Percentiles rank a stretch among this genome's conserved stretches.
Conservation (phyloP, 2,113 vertebrate genomes). For the Malurus alboscapulatus region DNA sequence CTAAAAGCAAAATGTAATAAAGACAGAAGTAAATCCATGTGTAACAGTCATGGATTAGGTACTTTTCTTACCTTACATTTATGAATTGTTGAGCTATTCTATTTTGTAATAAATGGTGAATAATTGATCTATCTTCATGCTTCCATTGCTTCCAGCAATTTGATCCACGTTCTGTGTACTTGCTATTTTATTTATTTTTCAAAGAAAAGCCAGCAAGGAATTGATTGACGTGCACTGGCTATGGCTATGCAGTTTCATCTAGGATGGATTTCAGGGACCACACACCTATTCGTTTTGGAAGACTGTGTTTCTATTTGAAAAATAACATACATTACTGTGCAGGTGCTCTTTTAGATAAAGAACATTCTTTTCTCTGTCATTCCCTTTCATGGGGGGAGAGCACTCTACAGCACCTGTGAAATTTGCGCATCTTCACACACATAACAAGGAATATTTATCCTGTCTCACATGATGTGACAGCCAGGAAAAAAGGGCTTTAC, state of each 20-base stretch:
- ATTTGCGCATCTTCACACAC: neutral
- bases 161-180: neutral
- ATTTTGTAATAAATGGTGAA: slow-evolving; percentile 4
- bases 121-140: neutral
- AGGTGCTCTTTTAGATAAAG: neutral
- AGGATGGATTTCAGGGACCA: neutral
- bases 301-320: neutral
- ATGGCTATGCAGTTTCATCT: neutral
- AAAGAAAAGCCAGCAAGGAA: neutral
- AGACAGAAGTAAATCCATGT: neutral
- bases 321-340: neutral
- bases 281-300: neutral
- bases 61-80: neutral
- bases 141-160: slow-evolving; percentile 14
- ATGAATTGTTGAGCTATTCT: neutral
- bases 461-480: neutral
- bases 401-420: neutral
- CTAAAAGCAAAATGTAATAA: neutral
- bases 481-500: neutral
- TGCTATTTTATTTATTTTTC: neutral
- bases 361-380: neutral
- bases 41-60: neutral
- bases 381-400: neutral
- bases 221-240: neutral
- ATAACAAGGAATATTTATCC: neutral